Percentiles rank a stretch among this genome's conserved stretches.
These are phyloP conservation scores for Hymenopus coronatus DNA, from an alignment of 2,888 invertebrate species.

Conservation along the genomic window DNA sequence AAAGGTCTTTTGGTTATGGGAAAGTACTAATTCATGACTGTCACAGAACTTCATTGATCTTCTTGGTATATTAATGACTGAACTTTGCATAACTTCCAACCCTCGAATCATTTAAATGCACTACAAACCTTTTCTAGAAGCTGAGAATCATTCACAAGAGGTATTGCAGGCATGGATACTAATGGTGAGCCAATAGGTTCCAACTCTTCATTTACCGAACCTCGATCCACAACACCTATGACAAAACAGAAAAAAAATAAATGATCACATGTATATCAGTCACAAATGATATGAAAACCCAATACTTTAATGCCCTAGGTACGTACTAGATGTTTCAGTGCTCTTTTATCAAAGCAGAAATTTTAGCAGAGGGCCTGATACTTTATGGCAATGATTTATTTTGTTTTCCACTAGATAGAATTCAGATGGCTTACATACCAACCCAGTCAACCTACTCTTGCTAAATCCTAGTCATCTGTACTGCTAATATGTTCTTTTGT, in stretches of 20 bases:
- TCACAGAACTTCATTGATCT: not conserved
- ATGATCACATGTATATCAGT: not conserved
- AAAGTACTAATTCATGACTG: too few species aligned
- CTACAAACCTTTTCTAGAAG: conserved; percentile 58
- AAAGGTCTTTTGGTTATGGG: too few species aligned
- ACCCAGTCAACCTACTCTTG: too few species aligned
- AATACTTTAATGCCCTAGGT: too few species aligned
- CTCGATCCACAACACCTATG: conserved; percentile 55
- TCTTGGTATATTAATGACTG: not conserved
- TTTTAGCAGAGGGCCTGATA: too few species aligned
- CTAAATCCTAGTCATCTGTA: too few species aligned
- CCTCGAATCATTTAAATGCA: not conserved
- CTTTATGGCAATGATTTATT: too few species aligned
- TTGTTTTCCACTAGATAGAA: too few species aligned
- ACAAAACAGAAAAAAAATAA: not conserved
- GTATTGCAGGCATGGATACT: conserved; percentile 54
- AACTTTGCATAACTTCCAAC: not conserved
- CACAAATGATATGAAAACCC: not conserved
- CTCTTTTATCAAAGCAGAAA: too few species aligned
- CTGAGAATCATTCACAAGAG: conserved; percentile 55
- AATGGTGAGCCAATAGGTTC: conserved; percentile 49
- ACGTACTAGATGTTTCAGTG: too few species aligned
- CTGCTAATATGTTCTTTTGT: too few species aligned
- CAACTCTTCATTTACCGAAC: conserved; percentile 42
- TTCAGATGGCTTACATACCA: too few species aligned